phyloP scores from a whole-genome alignment of 1,140 invertebrate genomes.

The Phthorimaea operculella region DNA sequence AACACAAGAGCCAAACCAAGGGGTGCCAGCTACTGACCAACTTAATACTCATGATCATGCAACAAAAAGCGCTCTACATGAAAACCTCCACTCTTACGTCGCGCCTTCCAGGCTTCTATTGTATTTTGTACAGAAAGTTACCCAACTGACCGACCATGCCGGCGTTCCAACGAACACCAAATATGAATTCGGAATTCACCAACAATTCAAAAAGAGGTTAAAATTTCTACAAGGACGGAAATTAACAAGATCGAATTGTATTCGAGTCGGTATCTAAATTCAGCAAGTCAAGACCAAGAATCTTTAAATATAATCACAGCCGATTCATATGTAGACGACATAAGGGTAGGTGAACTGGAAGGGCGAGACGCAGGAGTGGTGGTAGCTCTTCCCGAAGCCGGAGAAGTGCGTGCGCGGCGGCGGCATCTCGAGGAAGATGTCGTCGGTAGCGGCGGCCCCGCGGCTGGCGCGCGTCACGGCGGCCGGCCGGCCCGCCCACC shows the following conservation, averaged over 20 bases:
- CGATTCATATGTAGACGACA: constrained; percentile 54
- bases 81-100: constrained; percentile 41
- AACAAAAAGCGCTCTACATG: constrained; percentile 50
- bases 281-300: no score
- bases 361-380: constrained; percentile 67
- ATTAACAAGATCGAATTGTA: constrained; percentile 5
- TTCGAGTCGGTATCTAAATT: no score
- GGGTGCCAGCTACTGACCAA: constrained; percentile 65
- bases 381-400: constrained; percentile 64
- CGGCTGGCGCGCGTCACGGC: constrained; percentile 63
- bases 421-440: constrained; percentile 57
- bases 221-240: constrained; percentile 10
- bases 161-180: no score
- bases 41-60: constrained; percentile 51
- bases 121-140: neutral
- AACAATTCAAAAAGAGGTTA: neutral
- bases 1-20: constrained; percentile 66
- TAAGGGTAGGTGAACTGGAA: constrained; percentile 64
- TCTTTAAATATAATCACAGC: constrained; percentile 1
- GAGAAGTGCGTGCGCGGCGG: constrained; percentile 60
- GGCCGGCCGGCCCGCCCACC: constrained; percentile 53
- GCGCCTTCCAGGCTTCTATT: neutral
- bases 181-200: neutral
- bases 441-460: constrained; percentile 51
- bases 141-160: no score